Conservation (phyloP, 2,113 vertebrate species). For the Baryphthengus martii region DNA sequence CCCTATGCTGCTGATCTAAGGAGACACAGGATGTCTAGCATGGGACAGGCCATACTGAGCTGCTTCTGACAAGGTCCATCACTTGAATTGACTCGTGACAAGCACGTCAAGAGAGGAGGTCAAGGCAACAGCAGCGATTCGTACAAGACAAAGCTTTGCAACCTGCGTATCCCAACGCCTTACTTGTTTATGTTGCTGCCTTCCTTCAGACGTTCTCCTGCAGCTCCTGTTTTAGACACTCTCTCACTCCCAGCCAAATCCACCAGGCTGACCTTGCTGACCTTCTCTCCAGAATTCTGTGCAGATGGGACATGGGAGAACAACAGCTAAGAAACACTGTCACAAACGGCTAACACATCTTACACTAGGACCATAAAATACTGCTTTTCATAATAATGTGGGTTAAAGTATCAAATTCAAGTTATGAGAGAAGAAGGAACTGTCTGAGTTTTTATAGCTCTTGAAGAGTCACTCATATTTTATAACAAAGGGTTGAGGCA, state of each 20-base stretch:
- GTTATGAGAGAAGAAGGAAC: not conserved
- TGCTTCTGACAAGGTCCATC: not conserved
- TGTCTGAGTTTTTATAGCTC: not conserved
- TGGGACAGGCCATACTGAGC: not conserved
- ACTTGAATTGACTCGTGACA: not conserved
- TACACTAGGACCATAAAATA: not conserved
- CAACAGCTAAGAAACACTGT: not conserved
- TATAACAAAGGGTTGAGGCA: not conserved
- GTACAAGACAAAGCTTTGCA: not conserved
- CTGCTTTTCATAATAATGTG: not conserved
- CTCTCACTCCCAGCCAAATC: slow-evolving; percentile 96
- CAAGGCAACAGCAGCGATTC: not conserved
- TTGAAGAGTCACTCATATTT: not conserved
- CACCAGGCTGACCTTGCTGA: slow-evolving; percentile 96
- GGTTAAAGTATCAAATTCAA: not conserved
- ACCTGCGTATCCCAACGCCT: not conserved
- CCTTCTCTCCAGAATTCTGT: slow-evolving; percentile 96
- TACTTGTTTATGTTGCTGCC: slow-evolving; percentile 99
- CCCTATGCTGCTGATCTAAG: not conserved
- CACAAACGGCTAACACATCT: not conserved
- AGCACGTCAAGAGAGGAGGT: not conserved
- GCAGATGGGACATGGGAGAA: not conserved
- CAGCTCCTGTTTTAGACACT: slow-evolving; percentile 95
- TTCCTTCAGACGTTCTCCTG: slow-evolving; percentile 95
- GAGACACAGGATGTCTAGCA: not conserved